Conservation (phyloP, 2,797 vertebrate species). For the Neopelma chrysocephalum region DNA sequence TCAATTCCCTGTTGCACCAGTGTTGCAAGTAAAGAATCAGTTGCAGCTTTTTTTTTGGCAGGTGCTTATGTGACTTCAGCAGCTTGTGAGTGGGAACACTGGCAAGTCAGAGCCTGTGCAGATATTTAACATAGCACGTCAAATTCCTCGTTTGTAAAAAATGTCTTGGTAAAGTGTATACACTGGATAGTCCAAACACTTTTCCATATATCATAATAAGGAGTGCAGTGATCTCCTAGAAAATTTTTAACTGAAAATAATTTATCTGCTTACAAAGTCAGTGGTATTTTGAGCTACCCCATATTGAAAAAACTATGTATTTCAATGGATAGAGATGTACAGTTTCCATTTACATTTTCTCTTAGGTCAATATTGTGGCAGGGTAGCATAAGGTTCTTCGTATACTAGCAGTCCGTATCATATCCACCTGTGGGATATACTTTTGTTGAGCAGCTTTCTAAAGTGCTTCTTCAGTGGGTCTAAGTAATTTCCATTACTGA, state of each 20-base stretch:
- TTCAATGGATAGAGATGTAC: background rate
- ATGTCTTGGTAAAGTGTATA: fast-evolving
- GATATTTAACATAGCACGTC: background rate
- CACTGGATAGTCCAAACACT: background rate
- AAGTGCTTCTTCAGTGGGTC: background rate
- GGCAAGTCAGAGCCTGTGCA: background rate
- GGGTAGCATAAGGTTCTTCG: background rate
- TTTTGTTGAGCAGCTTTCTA: background rate
- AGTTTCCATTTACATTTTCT: background rate
- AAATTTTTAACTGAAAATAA: background rate
- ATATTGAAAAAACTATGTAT: background rate
- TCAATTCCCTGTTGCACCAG: background rate
- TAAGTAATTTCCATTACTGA: background rate
- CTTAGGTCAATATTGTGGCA: background rate
- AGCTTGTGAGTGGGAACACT: background rate
- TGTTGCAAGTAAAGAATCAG: background rate
- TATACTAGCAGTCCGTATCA: background rate
- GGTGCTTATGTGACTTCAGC: background rate
- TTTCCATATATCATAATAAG: background rate
- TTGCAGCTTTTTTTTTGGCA: background rate
- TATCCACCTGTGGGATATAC: background rate
- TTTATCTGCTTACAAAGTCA: background rate
- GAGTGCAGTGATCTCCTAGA: background rate
- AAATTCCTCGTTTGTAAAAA: background rate
- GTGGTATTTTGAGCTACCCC: background rate